Conservation (phyloP, 1,140 invertebrate species). For the Drosophila bocqueti region DNA sequence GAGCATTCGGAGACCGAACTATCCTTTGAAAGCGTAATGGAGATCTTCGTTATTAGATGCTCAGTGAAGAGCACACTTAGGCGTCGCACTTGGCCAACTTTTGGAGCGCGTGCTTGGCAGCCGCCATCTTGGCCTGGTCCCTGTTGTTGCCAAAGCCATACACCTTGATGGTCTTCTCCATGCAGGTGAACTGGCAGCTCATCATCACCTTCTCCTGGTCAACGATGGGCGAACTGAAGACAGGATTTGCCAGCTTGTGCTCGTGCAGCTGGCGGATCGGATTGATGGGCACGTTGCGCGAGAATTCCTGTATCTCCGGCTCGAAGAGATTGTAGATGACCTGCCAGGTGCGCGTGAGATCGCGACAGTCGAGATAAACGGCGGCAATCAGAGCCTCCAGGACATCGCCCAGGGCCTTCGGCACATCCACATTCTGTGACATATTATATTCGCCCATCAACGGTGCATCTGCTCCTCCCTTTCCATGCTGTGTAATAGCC, state of each 20-base stretch:
- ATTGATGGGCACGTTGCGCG: conserved; percentile 94
- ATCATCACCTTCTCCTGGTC: conserved; percentile 87
- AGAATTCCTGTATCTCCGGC: conserved; percentile 91
- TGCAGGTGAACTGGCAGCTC: conserved; percentile 87
- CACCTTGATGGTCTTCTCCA: conserved; percentile 86
- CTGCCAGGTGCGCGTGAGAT: conserved; percentile 92
- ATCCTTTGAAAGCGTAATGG: conserved; percentile 1
- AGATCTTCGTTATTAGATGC: neutral
- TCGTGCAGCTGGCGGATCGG: conserved; percentile 94
- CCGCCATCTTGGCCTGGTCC: conserved; percentile 89
- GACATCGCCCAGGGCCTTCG: conserved; percentile 96
- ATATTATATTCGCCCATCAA: conserved; percentile 77
- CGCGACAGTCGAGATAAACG: conserved; percentile 95
- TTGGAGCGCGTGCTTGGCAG: conserved; percentile 90
- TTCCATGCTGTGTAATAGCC: neutral
- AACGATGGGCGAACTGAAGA: conserved; percentile 85
- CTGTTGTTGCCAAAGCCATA: conserved; percentile 90
- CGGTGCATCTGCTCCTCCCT: neutral
- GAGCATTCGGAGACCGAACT: conserved; percentile 8
- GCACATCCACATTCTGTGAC: conserved; percentile 93
- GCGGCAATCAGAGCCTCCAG: conserved; percentile 97
- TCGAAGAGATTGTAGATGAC: conserved; percentile 92
- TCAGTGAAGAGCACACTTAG: neutral
- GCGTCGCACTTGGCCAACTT: conserved; percentile 61
- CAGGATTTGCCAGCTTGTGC: conserved; percentile 87